Conservation (phyloP, 2,113 vertebrate species). For the Pterocles orientalis region DNA sequence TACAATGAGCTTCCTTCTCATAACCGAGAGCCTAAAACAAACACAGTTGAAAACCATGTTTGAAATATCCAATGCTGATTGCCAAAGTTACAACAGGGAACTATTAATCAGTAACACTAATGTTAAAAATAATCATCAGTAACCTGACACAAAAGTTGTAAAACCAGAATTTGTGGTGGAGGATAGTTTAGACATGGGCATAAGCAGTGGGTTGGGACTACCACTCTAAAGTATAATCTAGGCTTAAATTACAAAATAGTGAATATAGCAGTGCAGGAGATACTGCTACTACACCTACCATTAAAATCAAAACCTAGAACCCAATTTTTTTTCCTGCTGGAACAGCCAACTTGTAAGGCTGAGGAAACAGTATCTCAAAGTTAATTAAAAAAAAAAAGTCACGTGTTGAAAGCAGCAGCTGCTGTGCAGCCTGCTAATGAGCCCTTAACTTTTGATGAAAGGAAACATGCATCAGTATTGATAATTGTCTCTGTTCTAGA, state of each 20-base stretch:
- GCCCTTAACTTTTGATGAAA: background rate
- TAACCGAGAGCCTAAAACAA: background rate
- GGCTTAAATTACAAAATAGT: background rate
- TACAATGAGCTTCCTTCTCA: background rate
- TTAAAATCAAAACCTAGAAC: slow-evolving; percentile 5
- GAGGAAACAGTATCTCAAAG: background rate
- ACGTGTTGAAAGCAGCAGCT: background rate
- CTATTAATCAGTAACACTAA: background rate
- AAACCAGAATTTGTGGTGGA: background rate
- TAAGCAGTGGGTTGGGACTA: background rate
- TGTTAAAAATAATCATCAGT: background rate
- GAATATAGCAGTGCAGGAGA: background rate
- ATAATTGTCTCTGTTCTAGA: slow-evolving; percentile 7
- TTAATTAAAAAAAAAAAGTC: background rate
- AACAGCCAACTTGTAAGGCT: background rate
- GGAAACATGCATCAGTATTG: slow-evolving; percentile 4
- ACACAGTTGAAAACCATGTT: background rate
- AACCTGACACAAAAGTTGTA: background rate
- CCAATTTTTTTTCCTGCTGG: background rate
- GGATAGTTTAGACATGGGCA: background rate
- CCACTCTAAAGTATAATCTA: background rate
- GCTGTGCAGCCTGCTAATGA: slow-evolving; percentile 23
- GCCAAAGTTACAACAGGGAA: background rate
- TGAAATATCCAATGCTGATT: background rate
- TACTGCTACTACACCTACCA: background rate